Conservation (phyloP, 1,140 invertebrate species). For the Temnothorax longispinosus region DNA sequence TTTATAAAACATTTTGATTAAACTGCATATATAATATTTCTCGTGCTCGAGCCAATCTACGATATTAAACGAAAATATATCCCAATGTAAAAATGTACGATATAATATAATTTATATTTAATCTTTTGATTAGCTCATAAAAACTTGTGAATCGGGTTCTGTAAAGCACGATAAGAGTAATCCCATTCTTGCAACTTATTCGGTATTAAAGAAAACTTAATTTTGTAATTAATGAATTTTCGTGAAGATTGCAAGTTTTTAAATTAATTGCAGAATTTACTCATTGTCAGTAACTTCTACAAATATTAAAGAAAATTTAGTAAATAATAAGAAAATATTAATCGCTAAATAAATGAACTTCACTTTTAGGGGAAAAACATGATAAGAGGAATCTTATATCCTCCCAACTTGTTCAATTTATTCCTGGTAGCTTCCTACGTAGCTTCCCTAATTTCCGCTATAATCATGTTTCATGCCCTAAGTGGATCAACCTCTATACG, state of each 20-base stretch:
- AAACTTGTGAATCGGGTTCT: background rate
- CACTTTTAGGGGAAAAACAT: background rate
- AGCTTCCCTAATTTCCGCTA: conserved; percentile 35
- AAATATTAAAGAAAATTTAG: background rate
- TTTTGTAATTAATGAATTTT: background rate
- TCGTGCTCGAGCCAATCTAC: background rate
- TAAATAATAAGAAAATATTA: background rate
- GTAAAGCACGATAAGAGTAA: background rate
- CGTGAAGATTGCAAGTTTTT: background rate
- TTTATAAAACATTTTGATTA: background rate
- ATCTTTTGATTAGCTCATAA: background rate
- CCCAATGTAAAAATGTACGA: background rate
- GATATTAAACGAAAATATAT: background rate
- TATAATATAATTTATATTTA: background rate
- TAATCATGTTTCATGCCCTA: conserved; percentile 39
- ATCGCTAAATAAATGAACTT: background rate
- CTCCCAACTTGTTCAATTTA: conserved; percentile 38
- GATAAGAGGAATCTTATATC: conserved; percentile 16
- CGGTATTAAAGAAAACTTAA: background rate
- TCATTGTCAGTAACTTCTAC: background rate
- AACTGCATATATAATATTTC: background rate
- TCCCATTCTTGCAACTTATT: background rate
- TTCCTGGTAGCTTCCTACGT: conserved; percentile 1
- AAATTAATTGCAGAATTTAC: background rate
- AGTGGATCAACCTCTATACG: conserved; percentile 29